Conservation (phyloP, 2,888 invertebrate species). For the Ectemnius continuus region DNA sequence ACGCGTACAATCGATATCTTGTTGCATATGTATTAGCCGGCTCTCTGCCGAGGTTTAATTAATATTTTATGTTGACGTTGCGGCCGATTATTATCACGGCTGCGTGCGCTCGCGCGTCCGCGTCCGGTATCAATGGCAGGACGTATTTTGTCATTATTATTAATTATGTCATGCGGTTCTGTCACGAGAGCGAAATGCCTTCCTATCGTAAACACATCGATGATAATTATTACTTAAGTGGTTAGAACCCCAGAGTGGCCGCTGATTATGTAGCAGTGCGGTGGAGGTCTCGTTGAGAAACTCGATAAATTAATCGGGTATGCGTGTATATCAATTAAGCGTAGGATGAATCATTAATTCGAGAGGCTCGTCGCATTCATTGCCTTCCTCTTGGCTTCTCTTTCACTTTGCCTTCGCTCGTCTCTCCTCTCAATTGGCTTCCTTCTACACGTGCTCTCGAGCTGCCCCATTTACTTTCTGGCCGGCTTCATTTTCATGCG, state of each 20-base stretch:
- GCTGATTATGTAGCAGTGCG: slow-evolving; percentile 47
- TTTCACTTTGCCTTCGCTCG: slow-evolving; percentile 2
- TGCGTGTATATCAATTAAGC: slow-evolving; percentile 65
- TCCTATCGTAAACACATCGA: slow-evolving; percentile 53
- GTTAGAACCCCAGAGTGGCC: slow-evolving; percentile 41
- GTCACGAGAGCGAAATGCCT: slow-evolving; percentile 49
- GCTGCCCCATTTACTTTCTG: slow-evolving; percentile 7
- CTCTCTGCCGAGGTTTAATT: slow-evolving; percentile 23
- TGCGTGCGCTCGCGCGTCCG: slow-evolving; percentile 7
- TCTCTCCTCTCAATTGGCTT: background rate
- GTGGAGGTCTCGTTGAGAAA: slow-evolving; percentile 57
- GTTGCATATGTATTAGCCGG: slow-evolving; percentile 10
- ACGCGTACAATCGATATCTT: slow-evolving; percentile 30
- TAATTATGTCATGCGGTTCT: slow-evolving; percentile 51
- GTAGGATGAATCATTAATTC: slow-evolving; percentile 60
- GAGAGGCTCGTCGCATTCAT: slow-evolving; percentile 20
- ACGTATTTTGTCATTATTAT: slow-evolving; percentile 54
- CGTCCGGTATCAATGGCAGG: slow-evolving; percentile 14
- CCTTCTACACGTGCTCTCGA: slow-evolving; percentile 8
- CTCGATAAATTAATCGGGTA: slow-evolving; percentile 67
- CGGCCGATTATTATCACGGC: slow-evolving; percentile 23
- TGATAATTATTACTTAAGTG: slow-evolving; percentile 52
- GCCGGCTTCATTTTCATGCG: slow-evolving; percentile 29
- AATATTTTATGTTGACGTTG: slow-evolving; percentile 44
- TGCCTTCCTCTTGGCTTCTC: slow-evolving; percentile 6